Evolutionary conservation across 2,797 vertebrate genomes (phyloP), one percentile per base, ranked within the genome.

Genomic region (Phyllotis vaccarum): DNA sequence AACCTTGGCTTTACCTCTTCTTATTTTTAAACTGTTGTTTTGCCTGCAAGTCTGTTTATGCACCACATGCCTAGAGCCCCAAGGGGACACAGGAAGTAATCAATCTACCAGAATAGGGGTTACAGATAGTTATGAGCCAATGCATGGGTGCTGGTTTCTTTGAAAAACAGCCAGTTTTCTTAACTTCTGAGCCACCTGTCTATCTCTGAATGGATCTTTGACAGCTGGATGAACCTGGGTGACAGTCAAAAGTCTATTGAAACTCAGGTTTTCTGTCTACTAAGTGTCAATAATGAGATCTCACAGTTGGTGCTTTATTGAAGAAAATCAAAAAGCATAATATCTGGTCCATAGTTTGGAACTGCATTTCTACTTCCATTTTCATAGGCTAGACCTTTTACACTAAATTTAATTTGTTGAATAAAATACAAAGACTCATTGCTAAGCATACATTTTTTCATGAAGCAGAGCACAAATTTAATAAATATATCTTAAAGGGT

Each of bases 251-350:
- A 80, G 12, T 31, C 40, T 60, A 54, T 90, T 56, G 56, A 93
- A 60, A 27, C 22, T 88, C n/a, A 24, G 11, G 58, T 82, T 95
- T 19, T 74, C 94, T n/a, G 43, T 74, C 22, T 97, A n/a, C 86
- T 93, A 86, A 83, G 70, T 94, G 52, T 46, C 3, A 43, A 11
- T 37, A 31, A 86, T 62, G 11, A 56, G 46, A 74, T 3, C 56
- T 95, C 43, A 89, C 27, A 52, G 43, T 37, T 56, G 22, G 9
- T 74, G 11, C 60, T 88, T 74, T 60, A 60, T 72, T 68, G 3
- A 94, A 95, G 56, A 85, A 29, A 85, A n/a, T 52, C 37, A 86
- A 49, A 56, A 29, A 40, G 22, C n/a, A 37, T 85, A 93, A 86
- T 70, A 54, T 13, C 29, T 78, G 58, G 17, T 90, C 21, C 0